Evolutionary conservation across 2,888 invertebrate species (phyloP).

Genomic region (Standfussiana lucernea): DNA sequence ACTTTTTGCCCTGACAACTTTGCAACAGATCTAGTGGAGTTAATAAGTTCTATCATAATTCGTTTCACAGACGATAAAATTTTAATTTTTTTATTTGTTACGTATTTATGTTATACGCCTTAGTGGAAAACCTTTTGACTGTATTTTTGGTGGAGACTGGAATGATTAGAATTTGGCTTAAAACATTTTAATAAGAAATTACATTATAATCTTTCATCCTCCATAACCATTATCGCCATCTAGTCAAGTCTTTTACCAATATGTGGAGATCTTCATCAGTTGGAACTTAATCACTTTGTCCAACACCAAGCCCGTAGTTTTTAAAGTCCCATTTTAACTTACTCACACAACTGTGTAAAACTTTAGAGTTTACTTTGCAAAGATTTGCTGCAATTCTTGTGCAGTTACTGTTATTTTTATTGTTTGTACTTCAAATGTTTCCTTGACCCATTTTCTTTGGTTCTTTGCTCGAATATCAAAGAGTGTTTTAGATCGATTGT

Average conservation of each 20-base stretch:
- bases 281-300: neutral
- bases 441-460: constrained; percentile 22
- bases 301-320: neutral
- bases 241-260: neutral
- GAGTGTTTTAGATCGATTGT: constrained; percentile 40
- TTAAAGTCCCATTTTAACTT: neutral
- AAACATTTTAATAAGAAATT: neutral
- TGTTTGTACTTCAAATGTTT: constrained; percentile 10
- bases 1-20: constrained; percentile 10
- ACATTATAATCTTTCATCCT: neutral
- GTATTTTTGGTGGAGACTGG: constrained; percentile 1
- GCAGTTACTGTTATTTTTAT: constrained; percentile 23
- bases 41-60: constrained; percentile 34
- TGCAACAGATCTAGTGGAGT: constrained; percentile 21
- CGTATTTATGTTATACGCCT: constrained; percentile 13
- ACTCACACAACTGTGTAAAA: constrained; percentile 6
- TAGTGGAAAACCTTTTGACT: neutral
- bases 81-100: constrained; percentile 40
- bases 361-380: constrained; percentile 27
- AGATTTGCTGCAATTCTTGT: constrained; percentile 20
- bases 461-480: constrained; percentile 3
- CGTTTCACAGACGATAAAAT: constrained; percentile 30
- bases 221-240: neutral
- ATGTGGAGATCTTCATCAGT: neutral
- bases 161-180: neutral